Conservation (phyloP, 30 jellyfish, hydroid and myxozoan genomes). For the Sanderia malayensis region DNA sequence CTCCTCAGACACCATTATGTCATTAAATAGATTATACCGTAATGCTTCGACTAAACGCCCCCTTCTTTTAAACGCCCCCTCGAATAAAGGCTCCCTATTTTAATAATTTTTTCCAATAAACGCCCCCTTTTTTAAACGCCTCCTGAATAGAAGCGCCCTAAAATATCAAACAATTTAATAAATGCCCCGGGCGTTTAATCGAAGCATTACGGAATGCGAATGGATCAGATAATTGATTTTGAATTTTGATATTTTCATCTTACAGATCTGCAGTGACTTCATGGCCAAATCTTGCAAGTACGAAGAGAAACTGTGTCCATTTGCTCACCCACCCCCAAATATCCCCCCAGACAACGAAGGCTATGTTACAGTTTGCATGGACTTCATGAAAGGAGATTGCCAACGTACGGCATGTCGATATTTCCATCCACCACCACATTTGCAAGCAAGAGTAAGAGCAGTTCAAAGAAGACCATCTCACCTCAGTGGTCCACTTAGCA, state of each 20-base stretch:
- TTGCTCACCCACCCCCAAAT: slow-evolving; percentile 63
- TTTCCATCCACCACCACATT: slow-evolving; percentile 69
- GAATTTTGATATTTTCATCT: background rate
- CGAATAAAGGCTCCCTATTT: no score
- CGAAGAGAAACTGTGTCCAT: slow-evolving; percentile 40
- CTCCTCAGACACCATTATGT: no score
- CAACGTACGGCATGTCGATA: slow-evolving; percentile 56
- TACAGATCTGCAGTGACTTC: slow-evolving; percentile 60
- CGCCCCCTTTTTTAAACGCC: no score
- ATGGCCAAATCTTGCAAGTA: slow-evolving; percentile 46
- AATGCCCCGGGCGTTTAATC: background rate
- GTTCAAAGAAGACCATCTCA: slow-evolving; percentile 66
- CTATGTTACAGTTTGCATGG: slow-evolving; percentile 73
- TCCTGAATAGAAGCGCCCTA: no score
- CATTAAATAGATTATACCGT: no score
- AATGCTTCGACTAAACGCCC: no score
- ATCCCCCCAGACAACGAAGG: slow-evolving; percentile 60
- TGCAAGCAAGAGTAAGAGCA: slow-evolving; percentile 61
- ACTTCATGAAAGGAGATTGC: slow-evolving; percentile 65
- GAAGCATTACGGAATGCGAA: no score
- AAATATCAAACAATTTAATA: no score
- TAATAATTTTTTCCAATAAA: no score
- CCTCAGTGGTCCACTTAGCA: slow-evolving; percentile 20
- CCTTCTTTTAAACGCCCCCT: no score
- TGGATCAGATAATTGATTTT: no score